Evolutionary conservation across 64 coral and sea anemone species (phyloP), one percentile per base, ranked within the genome.

Genomic region (Pocillopora verrucosa): DNA sequence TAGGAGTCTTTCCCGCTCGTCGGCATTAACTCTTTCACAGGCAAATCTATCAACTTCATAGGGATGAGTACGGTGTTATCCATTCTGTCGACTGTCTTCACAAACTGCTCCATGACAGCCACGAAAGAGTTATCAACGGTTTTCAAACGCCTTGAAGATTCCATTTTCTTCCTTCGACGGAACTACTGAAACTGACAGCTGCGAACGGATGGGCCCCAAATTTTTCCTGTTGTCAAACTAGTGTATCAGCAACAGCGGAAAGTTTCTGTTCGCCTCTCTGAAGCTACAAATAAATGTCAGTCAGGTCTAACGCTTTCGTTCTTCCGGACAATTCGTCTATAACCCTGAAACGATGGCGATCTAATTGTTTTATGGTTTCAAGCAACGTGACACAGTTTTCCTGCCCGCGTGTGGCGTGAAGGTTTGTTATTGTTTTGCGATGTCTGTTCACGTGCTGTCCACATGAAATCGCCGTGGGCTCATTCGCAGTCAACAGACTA

Each of bases 31-130:
- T 85, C 82, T 22, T 72, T 85, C 12, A 57, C 82, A 19, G 82
- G 82, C 37, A 85, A 67, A 24, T 85, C 82, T 65, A 85, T 85
- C 36, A 85, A 65, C 64, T 85, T 85, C 82, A 85, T 85, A 11
- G 82, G 82, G 12, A 85, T 85, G 2, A 85, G 35, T 0, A 85
- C 82, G 13, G 82, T 85, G 37, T 68, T 70, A 45, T 85, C 82
- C 82, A 85, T 85, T 41, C 69, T 22, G 45, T 85, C 82, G 4
- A 85, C 82, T 22, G 82, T 85, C 41, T 85, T 37, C 82, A 85
- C 56, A 72, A 85, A 85, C 36, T 72, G 63, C 24, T 85, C 82
- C 82, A 85, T 70, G 1, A 85, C 82, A 24, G 82, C 82, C 37
- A 85, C 63, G 65, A 85, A 85, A 7, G 82, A 85, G 37, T 85